Conservation (phyloP, 2,113 vertebrate genomes). For the Amphiprion ocellaris region DNA sequence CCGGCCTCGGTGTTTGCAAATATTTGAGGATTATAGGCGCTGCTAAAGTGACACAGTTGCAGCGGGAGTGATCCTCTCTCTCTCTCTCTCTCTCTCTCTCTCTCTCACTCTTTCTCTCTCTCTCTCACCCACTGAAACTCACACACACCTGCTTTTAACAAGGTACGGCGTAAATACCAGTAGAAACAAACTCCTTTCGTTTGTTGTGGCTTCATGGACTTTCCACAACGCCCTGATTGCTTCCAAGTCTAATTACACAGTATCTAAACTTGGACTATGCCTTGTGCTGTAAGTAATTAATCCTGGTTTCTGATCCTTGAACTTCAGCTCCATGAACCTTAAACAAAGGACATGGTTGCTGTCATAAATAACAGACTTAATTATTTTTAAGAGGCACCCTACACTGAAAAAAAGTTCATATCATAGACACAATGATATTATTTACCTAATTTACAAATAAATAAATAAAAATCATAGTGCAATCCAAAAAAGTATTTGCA, state of each 20-base stretch:
- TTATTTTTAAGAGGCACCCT: neutral
- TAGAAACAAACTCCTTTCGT: neutral
- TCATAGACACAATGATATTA: no score
- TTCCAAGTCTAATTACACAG: neutral
- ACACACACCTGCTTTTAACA: neutral
- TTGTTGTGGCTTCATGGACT: neutral
- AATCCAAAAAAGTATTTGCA: neutral
- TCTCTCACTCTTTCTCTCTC: neutral
- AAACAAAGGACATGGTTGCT: neutral
- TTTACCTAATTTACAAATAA: no score
- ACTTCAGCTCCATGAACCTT: neutral
- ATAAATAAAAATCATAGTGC: no score
- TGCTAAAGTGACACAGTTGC: slow-evolving; percentile 2
- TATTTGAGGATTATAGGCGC: slow-evolving; percentile 12
- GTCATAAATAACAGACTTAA: neutral
- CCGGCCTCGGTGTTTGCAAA: slow-evolving; percentile 8
- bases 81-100: no score
- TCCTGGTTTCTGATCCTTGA: neutral
- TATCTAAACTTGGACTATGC: neutral
- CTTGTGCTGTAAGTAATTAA: neutral
- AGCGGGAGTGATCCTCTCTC: neutral
- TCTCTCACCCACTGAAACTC: no score
- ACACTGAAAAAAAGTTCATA: neutral
- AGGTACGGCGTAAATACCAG: neutral
- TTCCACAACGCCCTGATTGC: neutral